Percentiles rank a stretch among this genome's conserved stretches.
These are phyloP conservation scores for Miltochrista miniata DNA, from an alignment of 2,888 invertebrate species.

Conservation along the genomic window DNA sequence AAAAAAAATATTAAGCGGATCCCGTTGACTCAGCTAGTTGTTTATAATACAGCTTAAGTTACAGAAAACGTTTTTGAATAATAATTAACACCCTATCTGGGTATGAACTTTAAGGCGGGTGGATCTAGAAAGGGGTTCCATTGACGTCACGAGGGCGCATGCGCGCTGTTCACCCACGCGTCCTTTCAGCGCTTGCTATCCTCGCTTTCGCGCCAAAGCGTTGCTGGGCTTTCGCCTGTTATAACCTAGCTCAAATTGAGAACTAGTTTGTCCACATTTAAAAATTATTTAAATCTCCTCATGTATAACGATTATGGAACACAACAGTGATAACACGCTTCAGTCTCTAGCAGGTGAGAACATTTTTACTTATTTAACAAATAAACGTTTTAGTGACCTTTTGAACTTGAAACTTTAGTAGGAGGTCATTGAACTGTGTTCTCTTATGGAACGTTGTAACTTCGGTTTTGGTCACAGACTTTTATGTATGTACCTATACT, in stretches of 20 bases:
- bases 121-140: conserved; percentile 53
- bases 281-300: conserved; percentile 15
- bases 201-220: conserved; percentile 77
- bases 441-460: conserved; percentile 20
- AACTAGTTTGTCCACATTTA: conserved; percentile 16
- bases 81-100: conserved; percentile 7
- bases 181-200: conserved; percentile 39
- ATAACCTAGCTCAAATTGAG: conserved; percentile 45
- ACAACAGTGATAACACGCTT: conserved; percentile 47
- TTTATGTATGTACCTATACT: too few relatives aligned
- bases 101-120: conserved; percentile 11
- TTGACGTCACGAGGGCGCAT: conserved; percentile 72
- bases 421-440: conserved; percentile 54
- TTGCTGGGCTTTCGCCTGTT: conserved; percentile 61
- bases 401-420: conserved; percentile 40
- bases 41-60: too few relatives aligned
- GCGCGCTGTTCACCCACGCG: conserved; percentile 65
- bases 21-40: too few relatives aligned
- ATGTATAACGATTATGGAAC: conserved; percentile 53
- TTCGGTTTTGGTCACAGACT: too few relatives aligned
- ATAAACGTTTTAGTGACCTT: conserved; percentile 32
- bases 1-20: too few relatives aligned
- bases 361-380: conserved; percentile 6
- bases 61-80: background rate
- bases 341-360: conserved; percentile 63